phyloP scores from a whole-genome alignment of 2,797 vertebrate genomes.

The Pseudomugil gertrudae region DNA sequence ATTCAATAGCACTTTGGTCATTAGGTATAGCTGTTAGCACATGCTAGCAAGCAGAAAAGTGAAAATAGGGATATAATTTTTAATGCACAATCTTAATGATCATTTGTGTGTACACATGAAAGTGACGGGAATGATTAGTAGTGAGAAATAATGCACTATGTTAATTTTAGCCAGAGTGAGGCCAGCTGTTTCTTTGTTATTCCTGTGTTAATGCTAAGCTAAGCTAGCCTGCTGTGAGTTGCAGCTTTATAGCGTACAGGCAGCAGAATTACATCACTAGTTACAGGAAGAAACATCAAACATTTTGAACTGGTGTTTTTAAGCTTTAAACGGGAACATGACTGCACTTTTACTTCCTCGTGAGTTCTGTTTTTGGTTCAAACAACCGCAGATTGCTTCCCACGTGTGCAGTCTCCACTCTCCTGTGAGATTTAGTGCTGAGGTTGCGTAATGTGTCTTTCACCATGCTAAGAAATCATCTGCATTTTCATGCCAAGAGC shows the following conservation, averaged over 20 bases:
- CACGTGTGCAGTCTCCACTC: conserved; percentile 5
- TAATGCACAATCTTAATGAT: background rate
- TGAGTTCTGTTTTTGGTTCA: conserved; percentile 10
- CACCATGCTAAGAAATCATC: conserved; percentile 32
- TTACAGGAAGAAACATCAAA: background rate
- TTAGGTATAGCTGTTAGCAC: background rate
- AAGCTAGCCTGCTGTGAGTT: background rate
- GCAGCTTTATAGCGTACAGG: background rate
- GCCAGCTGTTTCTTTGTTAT: conserved; percentile 3
- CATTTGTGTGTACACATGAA: background rate
- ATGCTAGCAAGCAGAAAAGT: background rate
- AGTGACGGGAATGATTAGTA: too few relatives aligned
- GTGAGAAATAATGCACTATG: too few relatives aligned
- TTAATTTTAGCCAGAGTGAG: background rate
- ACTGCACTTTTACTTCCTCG: conserved; percentile 3
- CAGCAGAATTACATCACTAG: background rate
- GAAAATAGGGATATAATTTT: background rate
- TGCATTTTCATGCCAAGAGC: conserved; percentile 27
- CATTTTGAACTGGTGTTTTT: background rate
- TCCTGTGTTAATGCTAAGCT: background rate
- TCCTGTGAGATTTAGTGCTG: conserved; percentile 11
- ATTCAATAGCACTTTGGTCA: background rate
- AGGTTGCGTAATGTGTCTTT: conserved; percentile 19
- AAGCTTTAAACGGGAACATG: background rate
- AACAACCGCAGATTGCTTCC: conserved; percentile 15